A percentile compares a stretch with the other conserved stretches of the same genome.
Evolutionary conservation across 1,140 invertebrate species (phyloP).

Genomic region (Atta colombica): DNA sequence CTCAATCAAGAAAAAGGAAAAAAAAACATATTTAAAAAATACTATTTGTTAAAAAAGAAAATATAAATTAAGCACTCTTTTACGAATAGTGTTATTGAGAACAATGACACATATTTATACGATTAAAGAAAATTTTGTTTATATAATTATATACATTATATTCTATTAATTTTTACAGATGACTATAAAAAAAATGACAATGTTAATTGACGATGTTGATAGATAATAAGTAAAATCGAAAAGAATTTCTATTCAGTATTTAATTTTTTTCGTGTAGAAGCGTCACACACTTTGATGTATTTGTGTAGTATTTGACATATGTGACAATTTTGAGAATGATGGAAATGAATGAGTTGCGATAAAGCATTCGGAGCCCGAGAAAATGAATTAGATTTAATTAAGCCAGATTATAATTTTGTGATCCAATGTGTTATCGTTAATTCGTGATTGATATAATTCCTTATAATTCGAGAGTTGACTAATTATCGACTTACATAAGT

Average conservation of each 20-base stretch:
- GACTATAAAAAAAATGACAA: slow-evolving; percentile 29
- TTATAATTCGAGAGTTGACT: background rate
- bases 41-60: slow-evolving; percentile 50
- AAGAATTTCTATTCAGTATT: slow-evolving; percentile 48
- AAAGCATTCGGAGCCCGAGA: background rate
- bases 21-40: slow-evolving; percentile 33
- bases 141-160: slow-evolving; percentile 17
- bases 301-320: slow-evolving; percentile 26
- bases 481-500: background rate
- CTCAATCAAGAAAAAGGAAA: slow-evolving; percentile 24
- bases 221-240: slow-evolving; percentile 21
- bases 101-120: slow-evolving; percentile 26
- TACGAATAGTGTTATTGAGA: slow-evolving; percentile 9
- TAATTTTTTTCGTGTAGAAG: slow-evolving; percentile 20
- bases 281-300: slow-evolving; percentile 26
- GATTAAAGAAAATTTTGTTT: slow-evolving; percentile 1
- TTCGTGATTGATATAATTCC: background rate
- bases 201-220: background rate
- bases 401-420: slow-evolving; percentile 8
- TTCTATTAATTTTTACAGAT: slow-evolving; percentile 28
- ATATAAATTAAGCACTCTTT: slow-evolving; percentile 27
- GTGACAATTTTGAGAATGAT: slow-evolving; percentile 1
- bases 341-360: slow-evolving; percentile 8
- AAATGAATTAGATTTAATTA: slow-evolving; percentile 42
- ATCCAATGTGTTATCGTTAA: slow-evolving; percentile 5